A percentile compares a stretch with the other conserved stretches of the same genome.
Conservation (phyloP, 1,140 invertebrate species). For the Drosophila busckii region DNA sequence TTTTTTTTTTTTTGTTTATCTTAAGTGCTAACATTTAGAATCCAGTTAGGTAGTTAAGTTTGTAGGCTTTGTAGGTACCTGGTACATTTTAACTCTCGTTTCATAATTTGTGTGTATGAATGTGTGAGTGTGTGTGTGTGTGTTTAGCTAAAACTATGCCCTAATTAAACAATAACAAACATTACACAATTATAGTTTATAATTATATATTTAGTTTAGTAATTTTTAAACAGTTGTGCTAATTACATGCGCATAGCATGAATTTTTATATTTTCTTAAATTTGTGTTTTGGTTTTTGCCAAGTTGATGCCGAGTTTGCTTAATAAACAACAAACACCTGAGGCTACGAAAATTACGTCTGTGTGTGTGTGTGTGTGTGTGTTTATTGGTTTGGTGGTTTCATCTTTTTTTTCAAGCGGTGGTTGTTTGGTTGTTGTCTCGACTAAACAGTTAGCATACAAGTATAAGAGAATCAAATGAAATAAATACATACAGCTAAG, state of each 20-base stretch:
- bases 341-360: constrained; percentile 5
- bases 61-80: constrained; percentile 25
- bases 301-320: constrained; percentile 1
- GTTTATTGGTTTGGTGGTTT: neutral
- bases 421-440: constrained; percentile 1
- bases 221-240: constrained; percentile 11
- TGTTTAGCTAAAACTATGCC: constrained; percentile 10
- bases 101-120: too few relatives aligned
- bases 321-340: constrained; percentile 24
- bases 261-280: neutral
- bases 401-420: constrained; percentile 6
- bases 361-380: neutral
- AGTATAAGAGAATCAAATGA: neutral
- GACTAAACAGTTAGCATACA: neutral
- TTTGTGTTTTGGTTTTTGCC: neutral
- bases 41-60: constrained; percentile 4
- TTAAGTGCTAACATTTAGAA: constrained; percentile 9
- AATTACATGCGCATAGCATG: constrained; percentile 16
- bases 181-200: constrained; percentile 41
- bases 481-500: neutral
- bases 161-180: constrained; percentile 31
- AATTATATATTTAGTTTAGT: constrained; percentile 38
- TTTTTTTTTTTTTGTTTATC: too few relatives aligned
- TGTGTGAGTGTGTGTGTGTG: neutral
- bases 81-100: constrained; percentile 38